Base-by-base conservation (phyloP, 2,113 vertebrate genomes). In the Megaceryle maxima region DNA sequence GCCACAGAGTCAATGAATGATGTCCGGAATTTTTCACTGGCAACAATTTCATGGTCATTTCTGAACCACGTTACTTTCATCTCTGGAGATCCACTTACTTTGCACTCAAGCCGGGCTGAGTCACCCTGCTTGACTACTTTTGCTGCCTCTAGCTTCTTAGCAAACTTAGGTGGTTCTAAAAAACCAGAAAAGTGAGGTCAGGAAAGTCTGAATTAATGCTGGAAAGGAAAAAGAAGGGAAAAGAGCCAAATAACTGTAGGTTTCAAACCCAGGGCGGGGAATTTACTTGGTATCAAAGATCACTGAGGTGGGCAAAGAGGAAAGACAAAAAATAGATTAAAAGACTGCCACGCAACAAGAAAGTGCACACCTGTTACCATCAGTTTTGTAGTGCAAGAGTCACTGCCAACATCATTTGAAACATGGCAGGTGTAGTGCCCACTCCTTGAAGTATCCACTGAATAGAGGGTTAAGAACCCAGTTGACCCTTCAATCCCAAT, bases 161-260 rank as follows among this genome's bases (percentile, higher is more conserved):
- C 88, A 98, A 99, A 99, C 89, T 99, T 99, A 31, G 99, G 99
- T 93, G 99, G 99, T 98, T 99, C 99, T 99, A 98, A 92, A 98
- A 98, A 98, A 95, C 96, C 96, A 98, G 97, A 96, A 97, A 94
- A 97, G 31, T 72, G 43, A 43, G 37, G 41, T 87, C 63, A 83
- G 74, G 41, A 74, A 91, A 48, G 16, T 57, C 37, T 83, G 75
- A 94, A 59, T 76, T 72, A 88, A 48, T 35, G 50, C 5, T 18
- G 20, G 26, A 81, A n/a, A 60, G 39, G 81, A 84, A 94, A 85
- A 41, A 83, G 53, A 3, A 81, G 31, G 39, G 16, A 78, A 98
- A 67, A 97, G 53, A 46, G 37, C 10, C 97, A 95, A 93, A 86
- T 12, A 88, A 74, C 26, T 48, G 77, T 86, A 56, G 41, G 87